Conservation (phyloP, 2,797 vertebrate genomes). For the Clarias fuscus region DNA sequence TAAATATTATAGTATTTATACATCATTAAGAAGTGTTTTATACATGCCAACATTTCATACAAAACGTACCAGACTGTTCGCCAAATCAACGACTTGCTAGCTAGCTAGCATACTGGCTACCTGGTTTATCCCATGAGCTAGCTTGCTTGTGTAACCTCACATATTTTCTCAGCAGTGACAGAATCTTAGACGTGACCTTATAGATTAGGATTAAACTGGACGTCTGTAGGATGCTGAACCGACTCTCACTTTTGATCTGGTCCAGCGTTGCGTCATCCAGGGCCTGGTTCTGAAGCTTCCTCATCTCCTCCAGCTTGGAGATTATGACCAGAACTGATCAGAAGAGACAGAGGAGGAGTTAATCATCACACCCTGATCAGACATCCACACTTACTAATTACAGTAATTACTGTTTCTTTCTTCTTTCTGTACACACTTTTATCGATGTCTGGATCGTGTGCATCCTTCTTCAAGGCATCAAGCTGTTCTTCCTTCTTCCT, state of each 20-base stretch:
- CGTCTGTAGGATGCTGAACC: neutral
- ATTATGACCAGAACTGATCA: conserved; percentile 18
- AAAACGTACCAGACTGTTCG: neutral
- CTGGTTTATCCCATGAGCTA: neutral
- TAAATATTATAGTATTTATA: neutral
- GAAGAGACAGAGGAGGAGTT: neutral
- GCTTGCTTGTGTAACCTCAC: neutral
- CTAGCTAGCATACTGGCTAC: neutral
- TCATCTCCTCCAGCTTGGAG: neutral
- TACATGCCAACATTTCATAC: neutral
- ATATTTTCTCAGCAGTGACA: neutral
- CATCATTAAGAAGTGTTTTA: neutral
- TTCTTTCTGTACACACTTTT: neutral
- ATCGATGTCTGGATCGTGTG: neutral
- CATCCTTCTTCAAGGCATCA: neutral
- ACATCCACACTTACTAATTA: too few relatives aligned
- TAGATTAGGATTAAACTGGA: neutral
- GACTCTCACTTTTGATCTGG: neutral
- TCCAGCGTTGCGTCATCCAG: neutral
- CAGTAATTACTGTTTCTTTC: too few relatives aligned
- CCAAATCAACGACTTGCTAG: neutral
- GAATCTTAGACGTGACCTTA: neutral
- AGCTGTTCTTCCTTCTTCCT: neutral
- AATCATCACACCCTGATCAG: neutral
- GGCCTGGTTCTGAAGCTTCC: neutral